These are phyloP conservation scores for Heliconius aoede DNA, from an alignment of 2,888 invertebrate species.

Conservation along the genomic window DNA sequence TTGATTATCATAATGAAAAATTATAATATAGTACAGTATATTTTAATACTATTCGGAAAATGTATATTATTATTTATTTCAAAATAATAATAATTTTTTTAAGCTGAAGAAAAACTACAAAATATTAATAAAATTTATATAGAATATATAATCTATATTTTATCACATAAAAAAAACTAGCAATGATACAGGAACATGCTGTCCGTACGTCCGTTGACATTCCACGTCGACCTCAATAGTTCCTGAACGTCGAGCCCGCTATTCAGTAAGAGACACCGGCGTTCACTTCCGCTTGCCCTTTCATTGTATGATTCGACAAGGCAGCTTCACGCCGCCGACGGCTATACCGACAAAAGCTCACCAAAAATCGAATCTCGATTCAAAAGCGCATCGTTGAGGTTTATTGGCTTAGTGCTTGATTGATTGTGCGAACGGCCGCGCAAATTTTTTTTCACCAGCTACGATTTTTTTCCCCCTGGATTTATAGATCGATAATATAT, in stretches of 20 bases:
- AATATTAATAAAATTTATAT: background rate
- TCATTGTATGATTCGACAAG: conserved; percentile 78
- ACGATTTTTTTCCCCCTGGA: conserved; percentile 54
- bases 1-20: background rate
- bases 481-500: conserved; percentile 72
- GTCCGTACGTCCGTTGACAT: conserved; percentile 47
- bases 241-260: conserved; percentile 65
- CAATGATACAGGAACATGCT: conserved; percentile 36
- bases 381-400: conserved; percentile 84
- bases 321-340: conserved; percentile 75
- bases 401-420: conserved; percentile 84
- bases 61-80: background rate
- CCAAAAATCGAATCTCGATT: conserved; percentile 80
- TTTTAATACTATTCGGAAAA: background rate
- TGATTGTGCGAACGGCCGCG: conserved; percentile 80
- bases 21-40: background rate
- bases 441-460: conserved; percentile 64
- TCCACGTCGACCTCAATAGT: conserved; percentile 70
- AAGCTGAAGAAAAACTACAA: background rate
- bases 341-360: conserved; percentile 74
- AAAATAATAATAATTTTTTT: background rate
- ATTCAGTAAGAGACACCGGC: conserved; percentile 76
- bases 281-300: conserved; percentile 78
- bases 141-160: background rate
- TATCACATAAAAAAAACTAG: background rate